phyloP scores from a whole-genome alignment of 2,797 vertebrate species.

The Premnoplex brunnescens region DNA sequence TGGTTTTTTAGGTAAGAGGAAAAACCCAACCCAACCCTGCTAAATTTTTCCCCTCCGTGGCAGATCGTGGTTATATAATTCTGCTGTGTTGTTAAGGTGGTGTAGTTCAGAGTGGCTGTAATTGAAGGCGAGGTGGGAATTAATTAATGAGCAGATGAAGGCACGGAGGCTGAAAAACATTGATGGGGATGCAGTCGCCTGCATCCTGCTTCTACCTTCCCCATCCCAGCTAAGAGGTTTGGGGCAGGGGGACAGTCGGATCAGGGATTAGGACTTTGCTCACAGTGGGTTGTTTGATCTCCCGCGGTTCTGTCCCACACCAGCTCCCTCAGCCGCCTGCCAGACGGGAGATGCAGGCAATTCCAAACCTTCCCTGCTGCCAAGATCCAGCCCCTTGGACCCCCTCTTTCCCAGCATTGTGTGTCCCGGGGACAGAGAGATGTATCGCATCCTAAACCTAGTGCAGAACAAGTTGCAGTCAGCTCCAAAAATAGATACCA shows the following conservation, averaged over 20 bases:
- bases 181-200: not conserved
- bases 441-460: not conserved
- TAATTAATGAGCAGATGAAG: not conserved
- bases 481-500: not conserved
- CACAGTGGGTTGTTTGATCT: not conserved
- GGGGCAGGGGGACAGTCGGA: not conserved
- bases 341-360: not conserved
- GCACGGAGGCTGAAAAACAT: not conserved
- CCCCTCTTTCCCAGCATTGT: not conserved
- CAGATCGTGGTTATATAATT: not conserved
- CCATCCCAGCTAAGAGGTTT: not conserved
- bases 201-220: not conserved
- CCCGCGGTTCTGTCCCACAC: rapidly evolving
- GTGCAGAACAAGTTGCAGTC: not conserved
- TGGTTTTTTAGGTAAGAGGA: not conserved
- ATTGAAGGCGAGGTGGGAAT: not conserved
- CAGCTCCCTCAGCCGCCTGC: not conserved
- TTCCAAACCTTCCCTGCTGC: not conserved
- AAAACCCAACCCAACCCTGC: not conserved
- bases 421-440: not conserved
- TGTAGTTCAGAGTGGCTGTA: not conserved
- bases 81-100: not conserved
- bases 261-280: rapidly evolving
- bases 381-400: rapidly evolving
- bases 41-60: not conserved